Base-by-base conservation (phyloP, 2,113 vertebrate genomes). In the Sula dactylatra region DNA sequence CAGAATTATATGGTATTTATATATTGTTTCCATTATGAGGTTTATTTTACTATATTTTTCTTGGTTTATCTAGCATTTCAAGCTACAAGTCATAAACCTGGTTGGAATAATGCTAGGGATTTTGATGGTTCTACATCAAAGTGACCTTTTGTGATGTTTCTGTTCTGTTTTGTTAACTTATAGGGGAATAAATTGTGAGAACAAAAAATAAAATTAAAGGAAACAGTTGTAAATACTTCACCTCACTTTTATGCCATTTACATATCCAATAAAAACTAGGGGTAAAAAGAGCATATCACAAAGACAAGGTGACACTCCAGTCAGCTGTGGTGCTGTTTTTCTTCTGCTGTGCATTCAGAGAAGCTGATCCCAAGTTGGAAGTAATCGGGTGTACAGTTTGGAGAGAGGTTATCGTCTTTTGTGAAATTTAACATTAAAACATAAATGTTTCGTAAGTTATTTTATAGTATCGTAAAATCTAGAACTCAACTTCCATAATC, bases 71-170 rank as follows among this genome's bases (percentile, higher is more conserved):
- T 97, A 89, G 67, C 40, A 67, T 97, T 97, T 93, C 31, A 76
- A 81, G 45, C 50, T 91, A 61, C 69, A 78, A 88, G 59, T 85
- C 88, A 16, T 97, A 96, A 97, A 92, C 71, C 15, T 84, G 67
- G 44, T 50, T 64, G 71, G 16, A 76, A 62, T 70, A 90, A 32
- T 59, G 42, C 80, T 93, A 49, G 40, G 70, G 83, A 69, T 95
- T 73, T 81, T 78, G 40, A 86, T 94, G 24, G 91, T 97, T 97
- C 72, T 78, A 29, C 12, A 82, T 96, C 62, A 84, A 65, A 95
- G 88, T 95, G 82, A 97, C 87, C 92, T 97, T 97, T 95, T 50
- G 34, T 82, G 66, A 49, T 86, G 66, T 34, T 95, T 91, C 76
- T 88, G 4, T 92, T 94, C 67, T 65, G 21, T 90, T 95, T 86